Conservation (phyloP, 2,797 vertebrate species). For the Austrolebias charrua region DNA sequence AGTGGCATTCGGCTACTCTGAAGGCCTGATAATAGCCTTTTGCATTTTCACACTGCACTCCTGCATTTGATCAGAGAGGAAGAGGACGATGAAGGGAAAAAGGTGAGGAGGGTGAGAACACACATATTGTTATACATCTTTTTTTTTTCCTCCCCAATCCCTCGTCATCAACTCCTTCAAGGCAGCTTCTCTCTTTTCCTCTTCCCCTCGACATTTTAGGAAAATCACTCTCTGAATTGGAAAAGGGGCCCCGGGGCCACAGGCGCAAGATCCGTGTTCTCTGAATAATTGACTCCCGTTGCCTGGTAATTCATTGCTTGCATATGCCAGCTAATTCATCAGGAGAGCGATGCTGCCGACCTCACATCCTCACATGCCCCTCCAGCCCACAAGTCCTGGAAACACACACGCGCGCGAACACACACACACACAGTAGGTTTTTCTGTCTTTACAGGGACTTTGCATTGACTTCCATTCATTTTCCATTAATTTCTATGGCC, state of each 20-base stretch:
- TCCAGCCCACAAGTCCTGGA: slow-evolving; percentile 16
- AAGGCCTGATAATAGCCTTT: slow-evolving; percentile 87
- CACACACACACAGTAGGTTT: slow-evolving; percentile 13
- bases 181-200: slow-evolving; percentile 62
- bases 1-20: slow-evolving; percentile 85
- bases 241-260: slow-evolving; percentile 89
- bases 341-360: slow-evolving; percentile 80
- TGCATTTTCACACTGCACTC: slow-evolving; percentile 81
- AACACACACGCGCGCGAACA: slow-evolving; percentile 6
- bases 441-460: too few relatives aligned
- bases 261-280: slow-evolving; percentile 70
- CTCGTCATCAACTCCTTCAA: slow-evolving; percentile 71
- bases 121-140: slow-evolving; percentile 39
- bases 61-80: slow-evolving; percentile 61
- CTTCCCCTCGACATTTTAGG: slow-evolving; percentile 66
- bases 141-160: slow-evolving; percentile 18
- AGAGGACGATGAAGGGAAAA: slow-evolving; percentile 27
- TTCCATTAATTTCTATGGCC: too few relatives aligned
- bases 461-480: too few relatives aligned
- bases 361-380: slow-evolving; percentile 72
- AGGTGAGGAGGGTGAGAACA: slow-evolving; percentile 38
- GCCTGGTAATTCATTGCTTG: slow-evolving; percentile 92
- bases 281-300: slow-evolving; percentile 99
- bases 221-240: slow-evolving; percentile 93
- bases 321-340: slow-evolving; percentile 96